Evolutionary conservation across 2,797 vertebrate genomes (phyloP).

Genomic region (Chromobotia macracanthus): DNA sequence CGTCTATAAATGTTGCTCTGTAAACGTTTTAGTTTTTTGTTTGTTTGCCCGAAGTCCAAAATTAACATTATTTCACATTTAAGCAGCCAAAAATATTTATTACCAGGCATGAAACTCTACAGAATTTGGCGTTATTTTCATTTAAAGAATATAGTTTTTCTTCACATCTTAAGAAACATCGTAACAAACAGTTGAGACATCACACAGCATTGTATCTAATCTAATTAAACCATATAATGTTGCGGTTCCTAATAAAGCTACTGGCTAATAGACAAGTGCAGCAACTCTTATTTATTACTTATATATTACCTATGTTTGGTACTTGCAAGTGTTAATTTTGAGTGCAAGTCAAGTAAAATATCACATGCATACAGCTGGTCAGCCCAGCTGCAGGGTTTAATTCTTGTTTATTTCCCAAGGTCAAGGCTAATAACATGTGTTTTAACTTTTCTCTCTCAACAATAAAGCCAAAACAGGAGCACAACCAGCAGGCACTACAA

Average conservation of each 20-base stretch:
- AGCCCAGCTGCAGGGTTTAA: neutral
- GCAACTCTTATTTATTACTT: too few species aligned
- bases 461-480: constrained; percentile 23
- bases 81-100: neutral
- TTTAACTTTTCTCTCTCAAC: constrained; percentile 26
- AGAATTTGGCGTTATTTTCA: too few species aligned
- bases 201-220: neutral
- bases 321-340: neutral
- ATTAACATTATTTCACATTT: neutral
- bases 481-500: constrained; percentile 42
- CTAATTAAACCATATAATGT: neutral
- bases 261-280: too few species aligned
- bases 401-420: constrained; percentile 10
- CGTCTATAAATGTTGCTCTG: neutral
- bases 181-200: too few species aligned
- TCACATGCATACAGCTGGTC: neutral
- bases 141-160: neutral
- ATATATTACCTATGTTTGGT: neutral
- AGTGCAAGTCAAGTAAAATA: neutral
- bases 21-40: too few species aligned
- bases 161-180: too few species aligned
- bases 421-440: constrained; percentile 35
- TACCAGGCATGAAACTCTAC: too few species aligned
- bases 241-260: neutral
- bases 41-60: neutral